Evolutionary conservation across 2,113 vertebrate genomes (phyloP), one percentile per base, ranked within the genome.

Genomic region (Semicossyphus pulcher): DNA sequence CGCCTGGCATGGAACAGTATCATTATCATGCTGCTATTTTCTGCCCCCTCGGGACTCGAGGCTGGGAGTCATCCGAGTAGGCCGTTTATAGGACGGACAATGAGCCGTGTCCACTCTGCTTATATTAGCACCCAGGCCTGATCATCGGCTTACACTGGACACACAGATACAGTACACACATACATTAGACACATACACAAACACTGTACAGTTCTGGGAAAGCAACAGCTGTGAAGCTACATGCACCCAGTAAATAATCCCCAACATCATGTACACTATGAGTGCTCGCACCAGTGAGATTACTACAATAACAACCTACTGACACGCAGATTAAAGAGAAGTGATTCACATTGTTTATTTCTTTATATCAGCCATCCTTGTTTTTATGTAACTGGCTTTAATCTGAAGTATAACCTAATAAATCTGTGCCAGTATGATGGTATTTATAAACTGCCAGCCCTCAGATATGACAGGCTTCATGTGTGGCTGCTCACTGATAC

Each of bases 11-110:
- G 28, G 29, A 74, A 76, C 58, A 1, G 70, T 75, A 79, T 88
- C 83, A 80, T 86, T 84, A 86, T 68, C 83, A 39, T 14, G 67
- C 72, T 66, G 80, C 83, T 83, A 86, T 89, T 88, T 89, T 80
- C 67, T 67, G 41, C 57, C 61, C 72, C 70, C 31, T 4, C 0
- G 65, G 84, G 76, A 78, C 49, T 36, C 14, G 7, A 44, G 68
- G 72, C 64, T 29, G 69, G 47, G 59, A 69, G 77, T 52, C 45
- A 70, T 67, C 49, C 3, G 39, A 83, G 61, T 9, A 32, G 54
- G 34, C 69, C 23, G 68, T 85, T 84, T 88, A 80, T 78, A 77
- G 85, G 77, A 65, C 18, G 48, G 60, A 90, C 86, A 90, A 84
- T 78, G 88, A 86, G 77, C 86, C 71, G 3, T 65, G 71, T 81